phyloP scores from a whole-genome alignment of 2,113 vertebrate species.

The Crotophaga sulcirostris region DNA sequence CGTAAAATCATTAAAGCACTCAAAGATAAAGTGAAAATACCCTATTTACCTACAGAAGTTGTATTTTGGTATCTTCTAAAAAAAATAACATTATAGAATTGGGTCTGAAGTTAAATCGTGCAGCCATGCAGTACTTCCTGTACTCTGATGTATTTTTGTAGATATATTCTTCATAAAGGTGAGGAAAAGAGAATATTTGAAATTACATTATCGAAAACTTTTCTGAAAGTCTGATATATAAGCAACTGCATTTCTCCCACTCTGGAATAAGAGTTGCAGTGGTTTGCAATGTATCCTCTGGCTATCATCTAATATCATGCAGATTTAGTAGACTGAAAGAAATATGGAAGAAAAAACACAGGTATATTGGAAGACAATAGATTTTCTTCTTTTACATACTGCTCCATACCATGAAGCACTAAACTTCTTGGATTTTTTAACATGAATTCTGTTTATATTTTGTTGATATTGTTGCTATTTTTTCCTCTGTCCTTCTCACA shows the following conservation, averaged over 20 bases:
- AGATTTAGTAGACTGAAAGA: background rate
- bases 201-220: background rate
- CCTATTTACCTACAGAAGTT: background rate
- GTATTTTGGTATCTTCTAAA: background rate
- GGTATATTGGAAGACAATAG: background rate
- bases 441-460: background rate
- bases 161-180: background rate
- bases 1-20: background rate
- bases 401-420: background rate
- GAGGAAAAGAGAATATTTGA: background rate
- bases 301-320: background rate
- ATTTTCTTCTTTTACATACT: background rate
- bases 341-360: background rate
- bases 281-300: background rate
- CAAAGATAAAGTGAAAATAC: background rate
- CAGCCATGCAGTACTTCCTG: background rate
- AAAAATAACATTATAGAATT: accelerated
- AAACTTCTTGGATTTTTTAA: background rate
- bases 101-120: background rate
- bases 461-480: background rate
- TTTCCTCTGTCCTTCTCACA: background rate
- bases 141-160: background rate
- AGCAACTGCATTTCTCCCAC: background rate
- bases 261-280: background rate
- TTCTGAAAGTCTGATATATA: background rate